Evolutionary conservation across 1,140 invertebrate genomes (phyloP), one percentile per base, ranked within the genome.

Genomic region (Drosophila parabipectinata): DNA sequence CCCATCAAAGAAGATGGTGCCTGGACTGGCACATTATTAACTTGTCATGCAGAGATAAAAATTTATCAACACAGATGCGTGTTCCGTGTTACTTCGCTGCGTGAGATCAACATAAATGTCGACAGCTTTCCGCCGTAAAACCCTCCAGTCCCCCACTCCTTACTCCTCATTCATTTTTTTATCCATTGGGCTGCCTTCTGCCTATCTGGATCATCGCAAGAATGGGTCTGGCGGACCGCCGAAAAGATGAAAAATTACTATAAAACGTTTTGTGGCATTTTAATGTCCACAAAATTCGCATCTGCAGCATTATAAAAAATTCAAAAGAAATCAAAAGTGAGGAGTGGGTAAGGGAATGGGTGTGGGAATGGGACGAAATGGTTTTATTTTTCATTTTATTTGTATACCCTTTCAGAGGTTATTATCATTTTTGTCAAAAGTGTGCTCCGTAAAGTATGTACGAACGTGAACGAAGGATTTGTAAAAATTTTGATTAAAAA

Each of bases 191-290:
- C 21, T 28, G n/a, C 14, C n/a, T n/a, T 5, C 44, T 37, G 21
- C 10, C n/a, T 32, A 34, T 28, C 58, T 41, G 44, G 30, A 12
- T 51, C 30, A 55, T 50, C n/a, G 41, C 14, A 18, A 44, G 41
- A 18, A 15, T 44, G 41, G 41, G n/a, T 18, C 41, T 44, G 9
- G n/a, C 47, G 18, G 60, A 63, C 62, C 72, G 82, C 39, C 61
- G 84, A 83, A 82, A 90, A 85, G 72, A 84, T 90, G 85, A 90
- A 90, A 90, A 90, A 90, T 90, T 90, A 90, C 85, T 90, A 90
- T 90, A 81, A 90, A 90, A 90, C 85, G 87, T 82, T 90, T 90
- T 90, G 87, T 82, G 87, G 85, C 87, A 89, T 89, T 84, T 81
- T 85, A 90, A 90, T 90, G 85, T 85, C 81, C 81, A 85, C 82